These are phyloP conservation scores for Nomia melanderi DNA, from an alignment of 1,140 invertebrate species.

Conservation along the genomic window DNA sequence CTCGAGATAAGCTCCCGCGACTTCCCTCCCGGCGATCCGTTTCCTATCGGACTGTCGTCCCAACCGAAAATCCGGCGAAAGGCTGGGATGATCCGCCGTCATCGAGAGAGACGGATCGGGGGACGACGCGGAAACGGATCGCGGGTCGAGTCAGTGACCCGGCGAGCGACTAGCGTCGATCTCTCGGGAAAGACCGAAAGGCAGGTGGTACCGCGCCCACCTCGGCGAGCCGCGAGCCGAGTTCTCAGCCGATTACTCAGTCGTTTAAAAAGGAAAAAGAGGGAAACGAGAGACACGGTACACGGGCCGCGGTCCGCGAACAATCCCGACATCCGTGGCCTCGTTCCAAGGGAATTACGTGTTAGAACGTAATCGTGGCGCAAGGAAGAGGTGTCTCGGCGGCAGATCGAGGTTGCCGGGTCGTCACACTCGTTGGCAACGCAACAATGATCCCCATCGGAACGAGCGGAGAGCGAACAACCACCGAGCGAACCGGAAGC, in stretches of 20 bases:
- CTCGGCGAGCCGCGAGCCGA: neutral
- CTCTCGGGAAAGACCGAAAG: neutral
- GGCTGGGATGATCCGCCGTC: too few relatives aligned
- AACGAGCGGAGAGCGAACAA: conserved; percentile 62
- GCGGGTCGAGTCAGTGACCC: too few relatives aligned
- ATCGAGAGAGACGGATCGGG: too few relatives aligned
- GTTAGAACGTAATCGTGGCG: conserved; percentile 54
- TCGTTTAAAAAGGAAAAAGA: conserved; percentile 1
- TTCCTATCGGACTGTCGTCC: too few relatives aligned
- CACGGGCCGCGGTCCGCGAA: neutral
- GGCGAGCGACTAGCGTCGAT: neutral
- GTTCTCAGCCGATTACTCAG: conserved; percentile 26
- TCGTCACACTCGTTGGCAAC: conserved; percentile 74
- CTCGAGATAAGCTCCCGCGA: too few relatives aligned
- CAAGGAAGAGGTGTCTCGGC: conserved; percentile 37
- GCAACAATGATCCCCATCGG: conserved; percentile 74
- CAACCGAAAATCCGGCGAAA: too few relatives aligned
- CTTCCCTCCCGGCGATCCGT: too few relatives aligned
- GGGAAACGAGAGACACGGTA: conserved; percentile 8
- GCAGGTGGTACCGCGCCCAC: conserved; percentile 27
- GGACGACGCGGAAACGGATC: too few relatives aligned
- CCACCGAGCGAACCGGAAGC: conserved; percentile 68
- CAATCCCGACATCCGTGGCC: conserved; percentile 29
- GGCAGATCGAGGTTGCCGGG: conserved; percentile 74
- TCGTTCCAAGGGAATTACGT: conserved; percentile 51